Conservation (phyloP, 2,797 vertebrate species). For the Aulostomus chinensis region DNA sequence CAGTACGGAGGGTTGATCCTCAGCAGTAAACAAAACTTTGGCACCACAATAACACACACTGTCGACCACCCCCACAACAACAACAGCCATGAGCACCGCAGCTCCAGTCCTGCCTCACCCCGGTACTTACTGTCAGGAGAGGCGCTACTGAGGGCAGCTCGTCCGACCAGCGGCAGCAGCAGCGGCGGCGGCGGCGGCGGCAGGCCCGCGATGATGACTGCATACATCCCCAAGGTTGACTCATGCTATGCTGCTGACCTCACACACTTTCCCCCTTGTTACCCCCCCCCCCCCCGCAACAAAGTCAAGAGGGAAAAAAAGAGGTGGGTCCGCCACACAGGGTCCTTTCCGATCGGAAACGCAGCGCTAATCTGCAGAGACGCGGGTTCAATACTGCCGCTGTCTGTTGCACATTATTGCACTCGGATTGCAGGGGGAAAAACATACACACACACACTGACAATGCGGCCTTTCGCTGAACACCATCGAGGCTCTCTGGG, state of each 20-base stretch:
- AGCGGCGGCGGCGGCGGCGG: conserved; percentile 27
- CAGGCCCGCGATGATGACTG: conserved; percentile 71
- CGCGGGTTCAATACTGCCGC: conserved; percentile 22
- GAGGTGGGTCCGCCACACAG: conserved; percentile 33
- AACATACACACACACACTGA: conserved; percentile 29
- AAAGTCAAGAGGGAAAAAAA: conserved; percentile 59
- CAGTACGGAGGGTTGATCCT: not conserved
- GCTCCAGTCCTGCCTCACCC: conserved; percentile 7
- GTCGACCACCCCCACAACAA: conserved; percentile 11
- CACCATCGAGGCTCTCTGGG: conserved; percentile 43
- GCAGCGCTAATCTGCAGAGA: conserved; percentile 44
- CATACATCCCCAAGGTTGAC: conserved; percentile 81
- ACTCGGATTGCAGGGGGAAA: conserved; percentile 51
- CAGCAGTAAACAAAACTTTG: conserved; percentile 63
- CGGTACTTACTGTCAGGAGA: conserved; percentile 58
- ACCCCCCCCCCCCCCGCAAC: not conserved
- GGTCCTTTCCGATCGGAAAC: conserved; percentile 34
- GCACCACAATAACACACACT: conserved; percentile 30
- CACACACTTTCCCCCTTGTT: conserved; percentile 47
- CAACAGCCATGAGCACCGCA: conserved; percentile 5
- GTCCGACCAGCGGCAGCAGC: conserved; percentile 40
- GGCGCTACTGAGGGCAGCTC: conserved; percentile 31
- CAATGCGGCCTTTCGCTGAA: conserved; percentile 56
- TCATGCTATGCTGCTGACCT: conserved; percentile 83
- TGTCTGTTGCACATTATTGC: conserved; percentile 69